A percentile compares a stretch with the other conserved stretches of the same genome.
phyloP scores from a whole-genome alignment of 2,797 vertebrate species.

The Clarias laeviceps region DNA sequence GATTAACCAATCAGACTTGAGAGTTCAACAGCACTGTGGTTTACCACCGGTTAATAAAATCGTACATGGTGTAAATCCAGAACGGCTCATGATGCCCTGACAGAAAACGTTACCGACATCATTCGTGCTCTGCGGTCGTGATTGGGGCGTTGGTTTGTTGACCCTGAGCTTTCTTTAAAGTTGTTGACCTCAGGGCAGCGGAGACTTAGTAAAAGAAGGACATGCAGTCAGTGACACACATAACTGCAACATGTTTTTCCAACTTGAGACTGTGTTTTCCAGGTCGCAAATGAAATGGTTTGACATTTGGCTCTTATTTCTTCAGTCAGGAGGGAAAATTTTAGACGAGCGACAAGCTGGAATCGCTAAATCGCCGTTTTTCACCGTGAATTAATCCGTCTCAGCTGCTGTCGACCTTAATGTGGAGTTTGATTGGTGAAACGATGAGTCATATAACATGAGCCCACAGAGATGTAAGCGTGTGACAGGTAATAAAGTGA shows the following conservation, averaged over 20 bases:
- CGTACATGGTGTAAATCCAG: background rate
- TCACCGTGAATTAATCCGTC: background rate
- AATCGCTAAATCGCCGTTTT: background rate
- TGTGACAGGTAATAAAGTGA: slow-evolving; percentile 15
- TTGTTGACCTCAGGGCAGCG: background rate
- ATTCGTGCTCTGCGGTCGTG: background rate
- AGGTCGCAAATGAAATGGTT: background rate
- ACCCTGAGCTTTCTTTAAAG: background rate
- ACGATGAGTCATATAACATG: background rate
- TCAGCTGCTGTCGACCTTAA: background rate
- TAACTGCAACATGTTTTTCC: background rate
- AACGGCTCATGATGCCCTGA: background rate
- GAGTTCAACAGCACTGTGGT: background rate
- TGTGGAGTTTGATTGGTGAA: slow-evolving; percentile 9
- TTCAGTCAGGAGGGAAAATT: background rate
- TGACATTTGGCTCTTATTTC: background rate
- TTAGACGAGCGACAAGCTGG: background rate
- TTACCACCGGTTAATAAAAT: background rate
- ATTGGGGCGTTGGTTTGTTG: background rate
- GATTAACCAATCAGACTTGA: background rate
- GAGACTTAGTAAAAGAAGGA: no score
- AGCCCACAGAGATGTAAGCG: background rate
- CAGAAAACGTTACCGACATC: background rate
- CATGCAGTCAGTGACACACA: background rate
- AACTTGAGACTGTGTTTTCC: background rate